phyloP scores from a whole-genome alignment of 2,113 vertebrate genomes.

The Bos taurus region ARS-UCD2.0 NC_037349.1:8985001-8985500 shows the following conservation, averaged over 20 bases:
- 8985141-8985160: not conserved
- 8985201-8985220: not conserved
- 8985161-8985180: not conserved
- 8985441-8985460: not conserved
- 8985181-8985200: not conserved
- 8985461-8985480: not conserved
- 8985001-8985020: not conserved
- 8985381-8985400: not conserved
- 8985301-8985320: not conserved
- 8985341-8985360: not conserved
- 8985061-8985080: not conserved
- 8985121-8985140: not conserved
- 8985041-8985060: not conserved
- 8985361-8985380: not conserved
- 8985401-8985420: not conserved
- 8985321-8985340: not conserved
- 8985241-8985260: not conserved
- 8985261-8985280: not conserved
- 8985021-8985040: no score
- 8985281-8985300: not conserved
- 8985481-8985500: not conserved
- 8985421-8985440: not conserved
- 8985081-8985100: not conserved
- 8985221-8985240: not conserved
- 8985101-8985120: not conserved